Evolutionary conservation across 1,140 invertebrate species (phyloP).

Genomic region (Ganaspis sp.): DNA sequence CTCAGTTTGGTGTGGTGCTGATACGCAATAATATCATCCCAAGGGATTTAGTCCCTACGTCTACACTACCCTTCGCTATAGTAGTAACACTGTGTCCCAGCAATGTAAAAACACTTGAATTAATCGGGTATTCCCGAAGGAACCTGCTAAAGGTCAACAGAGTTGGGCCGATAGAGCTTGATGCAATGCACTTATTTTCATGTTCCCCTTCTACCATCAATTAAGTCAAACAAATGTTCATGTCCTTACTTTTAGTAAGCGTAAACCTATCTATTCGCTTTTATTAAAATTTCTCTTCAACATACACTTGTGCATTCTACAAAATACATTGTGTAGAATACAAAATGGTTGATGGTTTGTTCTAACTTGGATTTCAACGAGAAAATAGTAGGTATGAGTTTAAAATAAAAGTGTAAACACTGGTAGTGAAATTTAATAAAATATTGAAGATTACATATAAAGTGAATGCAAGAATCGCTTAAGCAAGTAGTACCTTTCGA

Average conservation of each 20-base stretch:
- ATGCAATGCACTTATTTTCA: constrained; percentile 40
- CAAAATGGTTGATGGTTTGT: too few relatives aligned
- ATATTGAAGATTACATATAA: too few relatives aligned
- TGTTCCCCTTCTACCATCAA: constrained; percentile 30
- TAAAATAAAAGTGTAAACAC: too few relatives aligned
- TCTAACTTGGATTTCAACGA: too few relatives aligned
- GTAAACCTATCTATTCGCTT: too few relatives aligned
- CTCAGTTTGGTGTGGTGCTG: constrained; percentile 72
- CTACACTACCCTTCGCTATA: constrained; percentile 51
- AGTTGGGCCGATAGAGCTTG: constrained; percentile 37
- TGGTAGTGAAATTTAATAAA: too few relatives aligned
- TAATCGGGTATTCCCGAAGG: constrained; percentile 69
- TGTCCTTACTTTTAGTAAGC: constrained; percentile 27
- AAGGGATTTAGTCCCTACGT: constrained; percentile 58
- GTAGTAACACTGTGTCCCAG: constrained; percentile 45
- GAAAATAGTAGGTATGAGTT: too few relatives aligned
- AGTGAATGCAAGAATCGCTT: too few relatives aligned
- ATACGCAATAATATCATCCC: constrained; percentile 73
- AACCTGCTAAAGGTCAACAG: constrained; percentile 68
- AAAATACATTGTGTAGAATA: too few relatives aligned
- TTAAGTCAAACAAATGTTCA: constrained; percentile 45
- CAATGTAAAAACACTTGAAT: constrained; percentile 72
- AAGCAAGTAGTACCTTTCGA: too few relatives aligned
- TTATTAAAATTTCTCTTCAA: too few relatives aligned
- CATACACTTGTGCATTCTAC: too few relatives aligned